Base-by-base conservation (phyloP, 2,797 vertebrate species). In the Chelon labrosus region DNA sequence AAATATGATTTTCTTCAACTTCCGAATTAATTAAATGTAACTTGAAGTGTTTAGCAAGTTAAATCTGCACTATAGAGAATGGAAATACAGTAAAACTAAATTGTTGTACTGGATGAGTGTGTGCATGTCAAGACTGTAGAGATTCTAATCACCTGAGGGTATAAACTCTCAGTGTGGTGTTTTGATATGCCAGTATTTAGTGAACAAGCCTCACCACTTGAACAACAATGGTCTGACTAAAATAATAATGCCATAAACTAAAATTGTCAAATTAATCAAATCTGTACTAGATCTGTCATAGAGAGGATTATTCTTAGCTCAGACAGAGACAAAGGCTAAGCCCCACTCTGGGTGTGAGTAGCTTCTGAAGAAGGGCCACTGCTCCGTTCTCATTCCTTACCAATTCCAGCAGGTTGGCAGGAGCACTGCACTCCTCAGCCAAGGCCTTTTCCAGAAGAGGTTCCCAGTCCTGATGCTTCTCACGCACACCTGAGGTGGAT, bases 361-460 rank as follows among this genome's bases (percentile, higher is more conserved):
- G 60, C 63, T 65, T 75, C 52, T 61, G 31, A 42, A 31, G 59
- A 62, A 41, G 65, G 67, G 79, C 42, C 42, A 16, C 79, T 67
- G 84, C 73, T 76, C 46, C 1, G 17, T 62, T 79, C 12, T 60
- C 19, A 41, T 16, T 69, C 14, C 96, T 95, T 85, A 99, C 98
- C 93, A 97, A 93, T 85, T 99, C 98, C 92, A 99, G 96, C 85
- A 99, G 93, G 70, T 93, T 95, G 77, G 96, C 94, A 77, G 98
- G 97, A 49, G 94, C 97, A 75, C 96, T 96, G 90, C 94, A 95
- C 3, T 96, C 96, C 81, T 96, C 97, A 10, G 88, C 92, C 83
- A 99, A 89, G 53, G 90, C 94, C 87, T 92, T 95, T 81, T 93
- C 96, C 88, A 99, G 93, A 90, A 98, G 92, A 50, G 93, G 91